Evolutionary conservation across 1,140 invertebrate species (phyloP), one percentile per base, ranked within the genome.

Genomic region (Hermetia illucens): DNA sequence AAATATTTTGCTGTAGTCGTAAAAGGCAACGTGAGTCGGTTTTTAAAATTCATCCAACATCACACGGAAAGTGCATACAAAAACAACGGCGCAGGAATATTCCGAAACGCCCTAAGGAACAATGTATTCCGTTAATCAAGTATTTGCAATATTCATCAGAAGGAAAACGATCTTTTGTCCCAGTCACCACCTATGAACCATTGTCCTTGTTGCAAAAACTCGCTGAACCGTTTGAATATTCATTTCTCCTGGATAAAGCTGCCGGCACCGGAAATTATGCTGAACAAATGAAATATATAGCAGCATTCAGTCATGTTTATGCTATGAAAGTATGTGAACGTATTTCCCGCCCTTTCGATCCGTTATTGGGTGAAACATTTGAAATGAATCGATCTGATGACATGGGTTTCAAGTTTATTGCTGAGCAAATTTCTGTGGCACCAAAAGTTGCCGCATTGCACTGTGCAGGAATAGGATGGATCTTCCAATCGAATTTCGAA

Each of bases 281-380:
- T 34, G 78, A 86, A 49, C 63, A 82, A 39, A 77, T 86, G 72
- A 73, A 79, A 2, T 71, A 79, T 42, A 66, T 88, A 3, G 77
- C 79, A 4, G 84, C 85, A 9, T 90, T 89, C 68, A 84, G 84
- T 8, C 79, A 90, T 1, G 82, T 80, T 19, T 71, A 77, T n/a
- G 82, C 86, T 54, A 78, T 79, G 1, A 77, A 80, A 3, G 75
- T 79, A 17, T 80, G 75, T 49, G 80, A 79, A 47, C 63, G 84
- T 32, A 77, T 84, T 15, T 81, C 82, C 13, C 90, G 90, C 57
- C 86, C 86, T 2, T 90, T 91, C 65, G 90, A 90, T 67, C 85
- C 86, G 21, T 55, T 90, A 29, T 65, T 89, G 16, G 83, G 81
- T 3, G 85, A 90, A 66, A 90, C 84, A 0, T 91, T 78, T 62